These are phyloP conservation scores for Eumeta japonica DNA, from an alignment of 1,140 invertebrate species.

Conservation along the genomic window DNA sequence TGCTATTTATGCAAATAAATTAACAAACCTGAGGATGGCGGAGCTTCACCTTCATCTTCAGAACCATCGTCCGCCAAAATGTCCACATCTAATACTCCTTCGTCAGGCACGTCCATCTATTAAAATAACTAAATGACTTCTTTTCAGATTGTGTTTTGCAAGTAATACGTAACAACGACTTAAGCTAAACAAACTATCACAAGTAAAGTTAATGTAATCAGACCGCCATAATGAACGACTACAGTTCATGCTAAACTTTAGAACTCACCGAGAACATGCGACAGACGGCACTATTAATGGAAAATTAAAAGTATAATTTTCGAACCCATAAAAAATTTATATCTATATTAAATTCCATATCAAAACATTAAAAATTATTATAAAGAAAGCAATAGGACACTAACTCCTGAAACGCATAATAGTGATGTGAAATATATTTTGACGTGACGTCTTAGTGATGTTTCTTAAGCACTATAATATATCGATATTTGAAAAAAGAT, in stretches of 20 bases:
- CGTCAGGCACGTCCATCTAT: slow-evolving; percentile 51
- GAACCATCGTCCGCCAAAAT: slow-evolving; percentile 51
- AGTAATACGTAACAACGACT: too few species aligned
- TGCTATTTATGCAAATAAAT: too few species aligned
- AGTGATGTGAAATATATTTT: too few species aligned
- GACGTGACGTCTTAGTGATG: too few species aligned
- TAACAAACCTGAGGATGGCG: slow-evolving; percentile 50
- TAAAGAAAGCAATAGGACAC: neutral
- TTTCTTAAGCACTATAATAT: too few species aligned
- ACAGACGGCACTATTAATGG: slow-evolving; percentile 34
- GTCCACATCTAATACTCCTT: slow-evolving; percentile 48
- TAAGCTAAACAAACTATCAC: neutral
- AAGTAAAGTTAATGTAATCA: slow-evolving; percentile 28
- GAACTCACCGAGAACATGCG: slow-evolving; percentile 49
- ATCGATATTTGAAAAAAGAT: too few species aligned
- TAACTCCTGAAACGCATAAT: too few species aligned
- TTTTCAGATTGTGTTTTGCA: too few species aligned
- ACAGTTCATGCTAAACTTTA: slow-evolving; percentile 30
- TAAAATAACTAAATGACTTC: slow-evolving; percentile 16
- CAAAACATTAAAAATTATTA: neutral
- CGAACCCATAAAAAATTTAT: slow-evolving; percentile 20
- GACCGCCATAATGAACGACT: slow-evolving; percentile 55
- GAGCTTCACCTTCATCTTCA: slow-evolving; percentile 51
- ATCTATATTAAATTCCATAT: neutral
- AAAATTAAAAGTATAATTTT: slow-evolving; percentile 25